Percentiles rank a stretch among this genome's conserved stretches.
These are phyloP conservation scores for Perca schrenkii DNA, from an alignment of 2,113 vertebrate species.

Conservation along the genomic window DNA sequence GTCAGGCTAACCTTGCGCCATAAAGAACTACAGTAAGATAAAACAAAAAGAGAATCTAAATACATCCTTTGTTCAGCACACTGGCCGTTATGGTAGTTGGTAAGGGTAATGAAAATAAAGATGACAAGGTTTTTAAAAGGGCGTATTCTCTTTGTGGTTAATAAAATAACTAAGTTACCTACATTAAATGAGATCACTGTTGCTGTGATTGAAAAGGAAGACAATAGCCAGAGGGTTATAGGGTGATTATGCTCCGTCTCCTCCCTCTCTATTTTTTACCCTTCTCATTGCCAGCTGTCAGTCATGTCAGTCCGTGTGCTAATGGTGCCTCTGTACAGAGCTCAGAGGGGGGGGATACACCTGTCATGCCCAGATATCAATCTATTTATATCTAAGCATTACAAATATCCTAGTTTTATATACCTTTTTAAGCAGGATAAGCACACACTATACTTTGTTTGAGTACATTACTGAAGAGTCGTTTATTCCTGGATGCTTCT, in stretches of 20 bases:
- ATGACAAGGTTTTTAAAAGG: neutral
- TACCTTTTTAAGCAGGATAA: neutral
- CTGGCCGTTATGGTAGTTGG: neutral
- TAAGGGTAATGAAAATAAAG: neutral
- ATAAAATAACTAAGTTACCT: slow-evolving; percentile 21
- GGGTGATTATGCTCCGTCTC: too few relatives aligned
- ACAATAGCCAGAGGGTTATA: neutral
- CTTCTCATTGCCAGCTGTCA: too few relatives aligned
- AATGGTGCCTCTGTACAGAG: too few relatives aligned
- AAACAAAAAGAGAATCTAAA: neutral
- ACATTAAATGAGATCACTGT: slow-evolving; percentile 9
- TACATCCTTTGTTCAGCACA: neutral
- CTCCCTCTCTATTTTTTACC: too few relatives aligned
- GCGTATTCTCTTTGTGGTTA: slow-evolving; percentile 17
- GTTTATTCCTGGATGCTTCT: neutral
- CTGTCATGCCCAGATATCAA: neutral
- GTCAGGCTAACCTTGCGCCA: neutral
- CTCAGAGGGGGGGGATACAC: neutral
- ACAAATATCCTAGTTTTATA: too few relatives aligned
- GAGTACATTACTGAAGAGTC: neutral
- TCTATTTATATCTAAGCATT: too few relatives aligned
- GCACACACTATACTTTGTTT: neutral
- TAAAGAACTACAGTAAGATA: neutral
- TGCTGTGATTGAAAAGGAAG: slow-evolving; percentile 27
- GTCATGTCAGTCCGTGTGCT: too few relatives aligned